Base-by-base conservation (phyloP, 2,888 invertebrate species). In the Cephus sareptanus region DNA sequence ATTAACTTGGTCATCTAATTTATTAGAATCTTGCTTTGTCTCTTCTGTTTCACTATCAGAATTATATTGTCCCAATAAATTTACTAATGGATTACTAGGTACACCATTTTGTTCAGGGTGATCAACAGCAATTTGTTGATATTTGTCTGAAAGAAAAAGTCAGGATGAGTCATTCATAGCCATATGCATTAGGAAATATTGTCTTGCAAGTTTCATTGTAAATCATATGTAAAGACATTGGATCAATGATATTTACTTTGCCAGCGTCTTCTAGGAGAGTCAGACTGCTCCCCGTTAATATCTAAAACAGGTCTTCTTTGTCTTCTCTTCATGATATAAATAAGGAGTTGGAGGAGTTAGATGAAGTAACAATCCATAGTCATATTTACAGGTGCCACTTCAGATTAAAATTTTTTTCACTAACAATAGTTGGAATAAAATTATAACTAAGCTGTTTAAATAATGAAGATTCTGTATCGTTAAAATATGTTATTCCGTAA, bases 1-100 rank as follows among this genome's bases (percentile, higher is more conserved):
- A 74, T 91, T 90, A 33, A 91, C 91, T 85, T 91, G 87, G 75
- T 91, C 90, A 37, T 90, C 87, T 37, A 91, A 83, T 70, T 86
- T 83, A 71, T 85, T 85, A 4, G 85, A 74, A 73, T 86, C 84
- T 68, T 82, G 86, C 70, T 84, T 83, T 23, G 86, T 81, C 3
- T 88, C 87, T 34, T 91, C 90, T 1, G 82, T 83, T 75, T 91
- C 90, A 71, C 90, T 90, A n/a, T 91, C 91, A 0, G 90, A 90
- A 83, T 91, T 89, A 75, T 91, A 91, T 35, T 91, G 90, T n/a
- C 90, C 90, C 75, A 90, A 79, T 77, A 90, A 82, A 81, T 88
- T 89, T 56, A 87, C 86, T 73, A 91, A 78, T 0, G 91, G 88
- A 82, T 91, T 91, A 74, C 83, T 88, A 4, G 87, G 85, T 35